Base-by-base conservation (phyloP, 1,140 invertebrate species). In the Drosophila punjabiensis region DNA sequence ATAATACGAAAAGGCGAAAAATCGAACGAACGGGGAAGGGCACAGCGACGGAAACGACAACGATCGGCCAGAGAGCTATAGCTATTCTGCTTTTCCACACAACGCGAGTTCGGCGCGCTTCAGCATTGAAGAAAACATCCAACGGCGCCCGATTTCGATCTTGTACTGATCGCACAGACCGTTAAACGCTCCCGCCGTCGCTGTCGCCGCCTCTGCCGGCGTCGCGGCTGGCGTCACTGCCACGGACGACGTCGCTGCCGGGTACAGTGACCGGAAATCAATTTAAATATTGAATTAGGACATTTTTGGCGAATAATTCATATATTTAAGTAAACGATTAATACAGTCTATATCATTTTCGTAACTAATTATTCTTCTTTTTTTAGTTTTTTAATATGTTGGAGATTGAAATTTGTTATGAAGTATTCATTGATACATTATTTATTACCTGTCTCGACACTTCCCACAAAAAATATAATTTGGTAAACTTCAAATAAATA, bases 101-200 rank as follows among this genome's bases (percentile, higher is more conserved):
- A 58, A 86, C 84, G 83, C 83, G 79, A 81, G 64, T 77, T 82
- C 70, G 59, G 61, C 76, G 73, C 67, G 55, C 79, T 69, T 69
- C 43, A 69, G 63, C 67, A 70, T 69, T 52, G 67, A 69, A 68
- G 67, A 76, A 78, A 81, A 84, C 83, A 80, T 79, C 85, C 85
- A 81, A 79, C 85, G 66, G 35, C 81, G 81, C 73, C 81, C 85
- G 85, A 79, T 76, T 88, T 66, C 67, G 79, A 85, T 89, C 76
- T 84, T 71, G 52, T 73, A 86, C 79, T 80, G 83, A 86, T 86
- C 82, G 55, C 48, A 32, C 55, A 37, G 66, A 84, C 82, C 76
- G 73, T 81, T 79, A 83, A 84, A 64, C 75, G 74, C 58, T 74
- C 43, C 62, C 60, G 61, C 63, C 39, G 47, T 28, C 37, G 61